These are phyloP conservation scores for Odontomyia ornata DNA, from an alignment of 2,888 invertebrate species.

Conservation along the genomic window DNA sequence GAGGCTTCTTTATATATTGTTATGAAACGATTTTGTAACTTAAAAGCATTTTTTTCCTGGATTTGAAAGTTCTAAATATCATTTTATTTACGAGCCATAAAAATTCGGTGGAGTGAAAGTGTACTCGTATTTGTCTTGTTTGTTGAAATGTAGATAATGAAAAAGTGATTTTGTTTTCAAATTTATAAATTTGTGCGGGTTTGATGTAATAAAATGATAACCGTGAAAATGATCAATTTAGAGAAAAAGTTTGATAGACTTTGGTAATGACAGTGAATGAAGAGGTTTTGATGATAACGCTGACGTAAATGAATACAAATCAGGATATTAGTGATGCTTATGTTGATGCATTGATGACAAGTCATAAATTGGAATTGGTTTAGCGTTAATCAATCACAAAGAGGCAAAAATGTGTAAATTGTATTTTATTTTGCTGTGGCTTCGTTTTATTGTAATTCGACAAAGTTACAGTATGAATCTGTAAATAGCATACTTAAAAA, in stretches of 20 bases:
- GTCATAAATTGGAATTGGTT: neutral
- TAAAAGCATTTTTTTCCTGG: no score
- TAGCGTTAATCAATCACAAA: neutral
- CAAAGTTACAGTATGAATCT: neutral
- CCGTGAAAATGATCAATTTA: neutral
- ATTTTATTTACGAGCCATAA: no score
- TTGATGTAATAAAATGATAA: neutral
- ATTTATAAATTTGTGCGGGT: neutral
- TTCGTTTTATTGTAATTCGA: neutral
- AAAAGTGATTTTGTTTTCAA: neutral
- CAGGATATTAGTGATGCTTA: neutral
- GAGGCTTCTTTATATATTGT: no score
- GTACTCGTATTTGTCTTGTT: no score
- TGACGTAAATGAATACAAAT: neutral
- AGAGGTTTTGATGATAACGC: neutral
- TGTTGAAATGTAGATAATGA: no score
- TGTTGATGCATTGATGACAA: conserved; percentile 14
- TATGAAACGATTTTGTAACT: no score
- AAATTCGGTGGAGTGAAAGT: no score
- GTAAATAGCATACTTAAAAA: conserved; percentile 19
- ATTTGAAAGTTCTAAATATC: no score
- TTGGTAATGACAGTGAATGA: neutral
- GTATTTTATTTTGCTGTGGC: neutral
- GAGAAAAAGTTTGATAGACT: neutral
- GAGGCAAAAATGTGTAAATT: neutral